Percentiles rank a stretch among this genome's conserved stretches.
phyloP scores from a whole-genome alignment of 2,113 vertebrate species.

The Rhinoderma darwinii region DNA sequence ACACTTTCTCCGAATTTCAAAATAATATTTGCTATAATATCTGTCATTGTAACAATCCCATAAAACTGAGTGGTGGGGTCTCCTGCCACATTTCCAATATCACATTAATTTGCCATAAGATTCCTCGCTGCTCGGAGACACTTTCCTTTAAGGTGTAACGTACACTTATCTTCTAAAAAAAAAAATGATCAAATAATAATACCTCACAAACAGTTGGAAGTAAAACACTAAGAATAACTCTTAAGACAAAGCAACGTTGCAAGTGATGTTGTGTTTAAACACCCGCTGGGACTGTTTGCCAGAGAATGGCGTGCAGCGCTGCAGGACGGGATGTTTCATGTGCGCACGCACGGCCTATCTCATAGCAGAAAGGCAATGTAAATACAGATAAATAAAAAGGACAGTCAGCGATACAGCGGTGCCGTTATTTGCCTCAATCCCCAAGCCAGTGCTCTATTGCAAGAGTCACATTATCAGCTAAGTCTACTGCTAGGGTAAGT shows the following conservation, averaged over 20 bases:
- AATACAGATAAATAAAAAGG: conserved; percentile 36
- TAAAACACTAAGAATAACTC: conserved; percentile 27
- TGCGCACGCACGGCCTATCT: neutral
- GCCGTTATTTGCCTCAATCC: neutral
- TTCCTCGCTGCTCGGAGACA: neutral
- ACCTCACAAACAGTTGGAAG: conserved; percentile 20
- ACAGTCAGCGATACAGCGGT: neutral
- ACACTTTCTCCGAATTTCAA: neutral
- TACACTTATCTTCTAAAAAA: conserved; percentile 28
- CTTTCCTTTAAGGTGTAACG: neutral
- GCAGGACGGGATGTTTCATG: conserved; percentile 28
- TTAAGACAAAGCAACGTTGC: conserved; percentile 14
- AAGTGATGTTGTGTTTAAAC: conserved; percentile 21
- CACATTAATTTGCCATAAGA: neutral
- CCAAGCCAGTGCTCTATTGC: neutral
- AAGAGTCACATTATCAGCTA: conserved; percentile 1
- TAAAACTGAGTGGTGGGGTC: neutral
- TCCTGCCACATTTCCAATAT: too few species aligned
- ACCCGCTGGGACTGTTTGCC: conserved; percentile 41
- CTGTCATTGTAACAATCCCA: neutral
- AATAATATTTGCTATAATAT: neutral
- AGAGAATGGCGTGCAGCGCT: neutral
- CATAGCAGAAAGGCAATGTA: conserved; percentile 11
- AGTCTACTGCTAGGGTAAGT: neutral
- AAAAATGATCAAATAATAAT: conserved; percentile 39